Evolutionary conservation across 64 coral and sea anemone genomes (phyloP).

Genomic region (Exaiptasia diaphana): DNA sequence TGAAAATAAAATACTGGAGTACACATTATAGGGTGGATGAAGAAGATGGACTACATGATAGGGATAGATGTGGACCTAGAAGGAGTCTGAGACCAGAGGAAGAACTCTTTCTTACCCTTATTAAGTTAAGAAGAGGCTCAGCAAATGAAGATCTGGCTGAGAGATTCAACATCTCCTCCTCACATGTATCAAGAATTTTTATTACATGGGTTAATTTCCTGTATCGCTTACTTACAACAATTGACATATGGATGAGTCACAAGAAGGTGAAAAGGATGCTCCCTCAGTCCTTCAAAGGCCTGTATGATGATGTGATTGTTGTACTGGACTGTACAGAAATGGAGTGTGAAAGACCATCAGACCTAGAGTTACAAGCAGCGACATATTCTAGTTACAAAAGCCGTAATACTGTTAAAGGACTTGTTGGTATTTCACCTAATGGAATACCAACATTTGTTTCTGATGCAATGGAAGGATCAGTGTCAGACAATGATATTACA

Average conservation of each 20-base stretch:
- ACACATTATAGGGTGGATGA: background rate
- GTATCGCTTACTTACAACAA: background rate
- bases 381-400: constrained; percentile 5
- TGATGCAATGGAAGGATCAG: constrained; percentile 22
- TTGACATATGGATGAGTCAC: background rate
- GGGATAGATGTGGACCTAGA: constrained; percentile 3
- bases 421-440: constrained; percentile 44
- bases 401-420: constrained; percentile 12
- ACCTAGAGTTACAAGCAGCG: background rate
- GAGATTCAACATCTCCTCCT: constrained; percentile 30
- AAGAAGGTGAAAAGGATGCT: constrained; percentile 1
- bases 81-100: constrained; percentile 2
- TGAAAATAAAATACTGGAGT: background rate
- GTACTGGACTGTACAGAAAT: constrained; percentile 52
- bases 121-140: constrained; percentile 27
- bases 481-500: constrained; percentile 42
- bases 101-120: constrained; percentile 43
- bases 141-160: constrained; percentile 48
- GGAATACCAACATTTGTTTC: constrained; percentile 3
- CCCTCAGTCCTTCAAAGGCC: constrained; percentile 36
- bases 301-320: constrained; percentile 35
- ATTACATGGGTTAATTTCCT: constrained; percentile 41
- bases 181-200: constrained; percentile 43
- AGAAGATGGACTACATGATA: constrained; percentile 7
- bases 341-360: background rate